phyloP scores from a whole-genome alignment of 2,888 invertebrate species.

The Diaphora mendica region DNA sequence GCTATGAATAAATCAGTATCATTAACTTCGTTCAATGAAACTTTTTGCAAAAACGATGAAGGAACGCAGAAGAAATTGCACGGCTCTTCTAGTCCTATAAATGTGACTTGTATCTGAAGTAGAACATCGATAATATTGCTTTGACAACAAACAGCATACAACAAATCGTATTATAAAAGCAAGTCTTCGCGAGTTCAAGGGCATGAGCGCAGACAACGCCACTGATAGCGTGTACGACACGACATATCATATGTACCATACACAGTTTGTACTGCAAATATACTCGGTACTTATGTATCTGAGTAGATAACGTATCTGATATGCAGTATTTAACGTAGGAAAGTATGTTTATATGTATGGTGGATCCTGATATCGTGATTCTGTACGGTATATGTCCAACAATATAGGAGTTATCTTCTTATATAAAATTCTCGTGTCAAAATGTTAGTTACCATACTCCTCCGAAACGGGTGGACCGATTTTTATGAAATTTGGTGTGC shows the following conservation, averaged over 20 bases:
- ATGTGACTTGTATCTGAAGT: neutral
- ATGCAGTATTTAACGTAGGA: neutral
- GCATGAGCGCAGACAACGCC: conserved; percentile 31
- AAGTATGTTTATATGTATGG: neutral
- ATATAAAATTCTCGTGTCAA: no score
- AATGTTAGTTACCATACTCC: no score
- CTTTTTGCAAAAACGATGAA: no score
- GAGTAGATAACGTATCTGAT: neutral
- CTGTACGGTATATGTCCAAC: neutral
- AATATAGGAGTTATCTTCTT: no score
- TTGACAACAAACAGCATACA: conserved; percentile 34
- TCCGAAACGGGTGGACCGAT: no score
- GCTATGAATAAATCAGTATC: no score
- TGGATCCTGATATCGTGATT: neutral
- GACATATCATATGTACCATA: neutral
- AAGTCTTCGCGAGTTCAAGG: conserved; percentile 59
- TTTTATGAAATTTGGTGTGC: no score
- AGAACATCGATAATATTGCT: conserved; percentile 17
- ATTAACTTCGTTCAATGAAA: no score
- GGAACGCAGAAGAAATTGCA: no score
- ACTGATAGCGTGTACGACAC: conserved; percentile 41
- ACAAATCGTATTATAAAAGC: conserved; percentile 48
- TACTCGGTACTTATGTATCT: neutral
- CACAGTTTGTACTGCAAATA: neutral
- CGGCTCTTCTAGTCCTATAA: neutral